Percentiles rank a stretch among this genome's conserved stretches.
phyloP scores from a whole-genome alignment of 2,113 vertebrate genomes.

The Channa argus region DNA sequence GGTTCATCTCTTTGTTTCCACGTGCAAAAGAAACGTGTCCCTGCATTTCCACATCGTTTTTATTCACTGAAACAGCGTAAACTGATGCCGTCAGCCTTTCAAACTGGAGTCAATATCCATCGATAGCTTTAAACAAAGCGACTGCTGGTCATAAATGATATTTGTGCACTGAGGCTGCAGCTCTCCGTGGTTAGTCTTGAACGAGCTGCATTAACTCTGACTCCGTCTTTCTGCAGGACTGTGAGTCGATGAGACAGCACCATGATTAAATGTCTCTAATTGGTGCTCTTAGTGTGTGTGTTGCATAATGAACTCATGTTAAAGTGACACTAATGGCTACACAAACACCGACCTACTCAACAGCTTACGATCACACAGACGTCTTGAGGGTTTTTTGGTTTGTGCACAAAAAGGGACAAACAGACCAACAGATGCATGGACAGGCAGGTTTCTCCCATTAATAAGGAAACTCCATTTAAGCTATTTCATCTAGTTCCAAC shows the following conservation, averaged over 20 bases:
- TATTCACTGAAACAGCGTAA: too few species aligned
- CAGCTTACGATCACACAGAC: not conserved
- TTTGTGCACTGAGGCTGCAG: too few species aligned
- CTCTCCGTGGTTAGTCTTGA: too few species aligned
- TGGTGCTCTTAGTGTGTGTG: constrained; percentile 59
- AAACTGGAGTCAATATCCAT: too few species aligned
- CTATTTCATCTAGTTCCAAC: too few species aligned
- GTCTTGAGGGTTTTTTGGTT: not conserved
- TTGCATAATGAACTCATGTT: constrained; percentile 21
- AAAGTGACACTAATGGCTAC: constrained; percentile 5
- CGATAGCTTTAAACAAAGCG: too few species aligned
- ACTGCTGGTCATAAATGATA: too few species aligned
- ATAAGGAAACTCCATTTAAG: not conserved
- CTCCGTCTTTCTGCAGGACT: not conserved
- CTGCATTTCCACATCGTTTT: too few species aligned
- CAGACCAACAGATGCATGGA: not conserved
- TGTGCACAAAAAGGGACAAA: not conserved
- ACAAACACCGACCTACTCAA: not conserved
- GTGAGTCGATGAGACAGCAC: constrained; percentile 29
- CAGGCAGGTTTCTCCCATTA: not conserved
- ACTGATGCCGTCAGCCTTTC: too few species aligned
- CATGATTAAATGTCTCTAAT: constrained; percentile 72
- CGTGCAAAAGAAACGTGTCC: too few species aligned
- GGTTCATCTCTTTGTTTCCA: too few species aligned
- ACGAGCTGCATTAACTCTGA: too few species aligned